A percentile compares a stretch with the other conserved stretches of the same genome.
Evolutionary conservation across 2,797 vertebrate genomes (phyloP).

Genomic region (Lophotriccus pileatus): DNA sequence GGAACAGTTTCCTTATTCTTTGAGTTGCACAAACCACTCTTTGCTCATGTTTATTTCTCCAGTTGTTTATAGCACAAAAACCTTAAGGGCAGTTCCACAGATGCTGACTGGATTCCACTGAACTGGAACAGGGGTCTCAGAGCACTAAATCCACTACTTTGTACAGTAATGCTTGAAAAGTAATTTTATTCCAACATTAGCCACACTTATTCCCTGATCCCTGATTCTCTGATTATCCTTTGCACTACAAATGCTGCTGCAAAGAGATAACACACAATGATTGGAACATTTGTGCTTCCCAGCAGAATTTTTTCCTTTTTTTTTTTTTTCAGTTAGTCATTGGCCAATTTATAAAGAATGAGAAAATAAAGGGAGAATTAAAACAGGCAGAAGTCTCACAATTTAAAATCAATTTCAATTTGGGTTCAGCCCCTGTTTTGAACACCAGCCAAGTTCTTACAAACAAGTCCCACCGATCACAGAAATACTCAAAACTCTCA

Average conservation of each 20-base stretch:
- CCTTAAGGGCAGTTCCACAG: not conserved
- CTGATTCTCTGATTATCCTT: not conserved
- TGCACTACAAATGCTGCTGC: not conserved
- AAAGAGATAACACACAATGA: not conserved
- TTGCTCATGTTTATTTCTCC: not conserved
- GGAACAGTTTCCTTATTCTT: not conserved
- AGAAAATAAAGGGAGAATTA: not conserved
- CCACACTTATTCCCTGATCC: not conserved
- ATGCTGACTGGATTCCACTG: not conserved
- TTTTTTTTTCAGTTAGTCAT: not conserved
- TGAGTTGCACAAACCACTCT: not conserved
- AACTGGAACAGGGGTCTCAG: not conserved
- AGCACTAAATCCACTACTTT: not conserved
- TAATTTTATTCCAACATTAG: not conserved
- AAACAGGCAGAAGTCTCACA: not conserved
- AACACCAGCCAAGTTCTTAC: not conserved
- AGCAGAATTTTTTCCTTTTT: too few relatives aligned
- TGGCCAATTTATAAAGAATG: not conserved
- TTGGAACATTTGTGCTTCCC: not conserved
- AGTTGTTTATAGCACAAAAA: not conserved
- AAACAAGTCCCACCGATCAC: not conserved
- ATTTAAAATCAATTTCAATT: not conserved
- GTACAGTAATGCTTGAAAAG: not conserved
- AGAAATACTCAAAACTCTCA: not conserved
- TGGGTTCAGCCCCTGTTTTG: not conserved